Evolutionary conservation across 1,140 invertebrate species (phyloP), one percentile per base, ranked within the genome.

Genomic region (Chrysoperla carnea): DNA sequence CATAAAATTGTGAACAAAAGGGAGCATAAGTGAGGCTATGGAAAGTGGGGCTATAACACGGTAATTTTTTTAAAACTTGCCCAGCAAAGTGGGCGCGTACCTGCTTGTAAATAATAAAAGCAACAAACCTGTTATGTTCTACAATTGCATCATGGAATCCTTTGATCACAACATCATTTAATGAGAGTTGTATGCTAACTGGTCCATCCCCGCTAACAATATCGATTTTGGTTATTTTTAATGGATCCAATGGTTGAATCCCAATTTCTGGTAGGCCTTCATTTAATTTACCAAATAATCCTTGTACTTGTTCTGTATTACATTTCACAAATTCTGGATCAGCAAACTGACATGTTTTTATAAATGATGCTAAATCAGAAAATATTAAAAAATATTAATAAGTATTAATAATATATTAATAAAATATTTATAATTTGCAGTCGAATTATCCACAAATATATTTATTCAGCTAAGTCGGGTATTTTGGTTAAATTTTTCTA

Each of bases 161-260:
- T 27, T 65, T 58, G 6, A 78, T 69, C 27, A 67, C 69, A 13
- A 76, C 71, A 52, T 78, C 68, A 49, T 72, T 67, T 41, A 78
- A 56, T 23, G 75, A 73, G 14, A 75, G 74, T 52, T 78, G 77
- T 6, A 78, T 68, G 46, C 72, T 76, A 6, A 79, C 75, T 2
- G 75, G 75, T 36, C 75, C 74, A 39, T 75, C 72, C 31, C 73
- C 73, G 36, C 75, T 75, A 49, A 48, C 52, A 47, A 60, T 57
- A 33, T 54, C 67, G 43, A 78, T 72, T 57, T 71, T 66, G 9
- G 68, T 69, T 36, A 78, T 66, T 45, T 72, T 66, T 40, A 78
- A 57, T n/a, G 76, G 76, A 58, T 78, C 76, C 46, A 77, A 58
- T 45, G 71, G 66, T 17, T 66, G 60, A 40, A 78, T 61, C 46